Evolutionary conservation across 2,113 vertebrate species (phyloP).

Genomic region (Polypterus bichir): DNA sequence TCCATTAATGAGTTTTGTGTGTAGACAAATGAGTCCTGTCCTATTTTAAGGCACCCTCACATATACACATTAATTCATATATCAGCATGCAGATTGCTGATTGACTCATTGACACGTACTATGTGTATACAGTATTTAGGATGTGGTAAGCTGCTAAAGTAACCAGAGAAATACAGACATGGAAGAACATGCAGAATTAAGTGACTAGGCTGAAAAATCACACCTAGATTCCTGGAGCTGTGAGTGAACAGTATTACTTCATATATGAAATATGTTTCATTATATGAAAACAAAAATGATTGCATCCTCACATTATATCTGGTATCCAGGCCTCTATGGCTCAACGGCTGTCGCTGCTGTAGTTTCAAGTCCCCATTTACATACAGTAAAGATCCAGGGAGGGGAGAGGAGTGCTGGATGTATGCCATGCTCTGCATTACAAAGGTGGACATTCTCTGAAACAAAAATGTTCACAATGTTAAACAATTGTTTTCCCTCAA

Average conservation of each 20-base stretch:
- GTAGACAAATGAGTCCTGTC: too few species aligned
- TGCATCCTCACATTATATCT: conserved; percentile 71
- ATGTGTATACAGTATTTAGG: too few species aligned
- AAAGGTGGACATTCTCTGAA: conserved; percentile 79
- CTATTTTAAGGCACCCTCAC: too few species aligned
- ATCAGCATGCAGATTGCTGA: too few species aligned
- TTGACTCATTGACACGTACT: too few species aligned
- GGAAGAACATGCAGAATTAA: too few species aligned
- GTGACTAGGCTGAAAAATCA: too few species aligned
- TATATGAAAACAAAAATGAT: background rate
- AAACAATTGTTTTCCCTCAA: background rate
- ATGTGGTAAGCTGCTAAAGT: too few species aligned
- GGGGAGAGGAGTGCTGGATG: conserved; percentile 65
- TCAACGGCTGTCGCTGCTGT: conserved; percentile 68
- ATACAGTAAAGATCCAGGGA: conserved; percentile 67
- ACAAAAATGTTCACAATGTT: background rate
- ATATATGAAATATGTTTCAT: background rate
- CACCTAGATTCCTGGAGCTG: background rate
- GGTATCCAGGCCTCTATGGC: conserved; percentile 59
- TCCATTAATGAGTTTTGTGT: too few species aligned
- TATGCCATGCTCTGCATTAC: conserved; percentile 87
- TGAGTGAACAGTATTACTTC: background rate
- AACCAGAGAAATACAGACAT: too few species aligned
- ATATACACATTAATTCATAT: too few species aligned
- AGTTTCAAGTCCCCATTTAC: conserved; percentile 75